Percentiles rank a stretch among this genome's conserved stretches.
Evolutionary conservation across 2,797 vertebrate genomes (phyloP).

Genomic region (Crossoptilon crossoptilon): DNA sequence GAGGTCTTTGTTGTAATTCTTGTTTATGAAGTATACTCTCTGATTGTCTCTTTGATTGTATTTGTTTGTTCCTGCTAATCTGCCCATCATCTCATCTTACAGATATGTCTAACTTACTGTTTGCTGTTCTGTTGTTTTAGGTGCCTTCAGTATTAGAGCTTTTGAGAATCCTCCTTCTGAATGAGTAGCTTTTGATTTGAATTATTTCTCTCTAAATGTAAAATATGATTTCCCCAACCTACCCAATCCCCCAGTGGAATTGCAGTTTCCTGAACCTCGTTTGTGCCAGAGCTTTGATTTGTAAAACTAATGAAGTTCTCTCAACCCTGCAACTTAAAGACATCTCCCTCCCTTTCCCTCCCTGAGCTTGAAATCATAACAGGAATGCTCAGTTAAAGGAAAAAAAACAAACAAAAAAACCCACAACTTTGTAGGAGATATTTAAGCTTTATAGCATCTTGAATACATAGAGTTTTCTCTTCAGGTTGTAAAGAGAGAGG

Average conservation of each 20-base stretch:
- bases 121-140: constrained; percentile 21
- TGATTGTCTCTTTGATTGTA: constrained; percentile 17
- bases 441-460: not conserved
- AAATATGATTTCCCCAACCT: not conserved
- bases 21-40: not conserved
- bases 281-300: constrained; percentile 21
- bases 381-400: not conserved
- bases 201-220: not conserved
- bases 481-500: not conserved
- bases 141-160: not conserved
- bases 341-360: not conserved
- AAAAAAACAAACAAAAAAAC: not conserved
- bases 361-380: not conserved
- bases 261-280: not conserved
- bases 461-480: not conserved
- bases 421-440: not conserved
- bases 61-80: not conserved
- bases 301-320: not conserved
- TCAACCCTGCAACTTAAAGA: not conserved
- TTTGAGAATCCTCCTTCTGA: not conserved
- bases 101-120: constrained; percentile 1
- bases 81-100: not conserved
- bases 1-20: constrained; percentile 22
- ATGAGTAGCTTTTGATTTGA: not conserved
- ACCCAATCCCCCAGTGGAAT: not conserved